Percentiles rank a stretch among this genome's conserved stretches.
These are phyloP conservation scores for Periplaneta americana DNA, from an alignment of 1,140 invertebrate species.

Conservation along the genomic window DNA sequence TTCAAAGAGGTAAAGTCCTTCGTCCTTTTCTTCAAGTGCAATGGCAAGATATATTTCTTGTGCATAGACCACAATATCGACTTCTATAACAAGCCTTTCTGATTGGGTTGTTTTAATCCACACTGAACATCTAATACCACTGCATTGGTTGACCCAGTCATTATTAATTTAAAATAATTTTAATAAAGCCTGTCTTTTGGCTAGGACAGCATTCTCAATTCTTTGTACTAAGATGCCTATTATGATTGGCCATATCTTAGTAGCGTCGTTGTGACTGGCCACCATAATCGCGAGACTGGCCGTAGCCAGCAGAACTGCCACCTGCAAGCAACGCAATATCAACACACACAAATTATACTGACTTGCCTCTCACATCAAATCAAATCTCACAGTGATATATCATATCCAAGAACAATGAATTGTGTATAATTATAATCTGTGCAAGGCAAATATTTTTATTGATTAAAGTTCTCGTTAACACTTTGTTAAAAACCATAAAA, in stretches of 20 bases:
- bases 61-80: background rate
- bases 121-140: background rate
- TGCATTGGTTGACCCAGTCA: background rate
- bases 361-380: background rate
- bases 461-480: too few species aligned
- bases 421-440: background rate
- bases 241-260: constrained; percentile 5
- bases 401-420: background rate
- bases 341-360: constrained; percentile 8
- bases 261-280: constrained; percentile 15
- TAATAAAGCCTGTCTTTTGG: background rate
- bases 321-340: constrained; percentile 14
- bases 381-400: background rate
- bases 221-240: background rate
- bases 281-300: constrained; percentile 16
- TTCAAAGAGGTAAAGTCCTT: too few species aligned
- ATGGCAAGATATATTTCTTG: background rate
- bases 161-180: background rate
- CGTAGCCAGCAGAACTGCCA: constrained; percentile 17
- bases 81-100: background rate
- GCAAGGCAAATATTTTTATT: background rate
- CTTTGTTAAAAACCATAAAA: too few species aligned
- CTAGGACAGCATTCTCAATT: background rate
- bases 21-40: background rate
- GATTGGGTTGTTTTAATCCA: background rate